A percentile compares a stretch with the other conserved stretches of the same genome.
phyloP scores from a whole-genome alignment of 1,140 invertebrate genomes.

The Caenorhabditis tropicalis region DNA sequence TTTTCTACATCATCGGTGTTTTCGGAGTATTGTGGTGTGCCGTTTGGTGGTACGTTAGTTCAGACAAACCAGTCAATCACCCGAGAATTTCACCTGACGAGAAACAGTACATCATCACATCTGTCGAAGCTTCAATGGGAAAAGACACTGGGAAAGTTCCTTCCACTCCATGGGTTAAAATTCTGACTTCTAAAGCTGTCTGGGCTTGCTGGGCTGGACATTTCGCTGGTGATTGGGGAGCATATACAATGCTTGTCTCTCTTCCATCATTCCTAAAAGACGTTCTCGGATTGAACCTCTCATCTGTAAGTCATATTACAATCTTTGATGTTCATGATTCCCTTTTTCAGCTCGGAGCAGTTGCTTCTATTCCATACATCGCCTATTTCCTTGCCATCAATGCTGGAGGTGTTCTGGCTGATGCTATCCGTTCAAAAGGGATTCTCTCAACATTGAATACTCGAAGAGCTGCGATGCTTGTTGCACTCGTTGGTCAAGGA shows the following conservation, averaged over 20 bases:
- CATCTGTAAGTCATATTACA: constrained; percentile 59
- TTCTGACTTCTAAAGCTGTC: constrained; percentile 84
- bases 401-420: constrained; percentile 74
- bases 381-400: constrained; percentile 75
- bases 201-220: constrained; percentile 91
- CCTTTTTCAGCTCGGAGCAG: constrained; percentile 80
- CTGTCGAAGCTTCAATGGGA: constrained; percentile 55
- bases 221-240: constrained; percentile 89
- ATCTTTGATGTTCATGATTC: background rate
- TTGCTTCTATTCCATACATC: constrained; percentile 85
- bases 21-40: constrained; percentile 77
- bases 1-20: constrained; percentile 76
- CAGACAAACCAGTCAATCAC: constrained; percentile 82
- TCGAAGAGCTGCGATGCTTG: constrained; percentile 67
- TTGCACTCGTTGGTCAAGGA: constrained; percentile 66
- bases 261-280: constrained; percentile 91
- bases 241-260: constrained; percentile 91
- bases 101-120: constrained; percentile 78
- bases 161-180: constrained; percentile 79
- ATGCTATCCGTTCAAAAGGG: constrained; percentile 71
- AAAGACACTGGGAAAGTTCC: constrained; percentile 52
- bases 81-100: constrained; percentile 80
- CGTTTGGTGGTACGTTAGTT: constrained; percentile 80
- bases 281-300: constrained; percentile 77
- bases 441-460: constrained; percentile 68